A percentile compares a stretch with the other conserved stretches of the same genome.
These are phyloP conservation scores for Bergia sp. DNA, from an alignment of 92 coral and sea anemone genomes.

Conservation along the genomic window DNA sequence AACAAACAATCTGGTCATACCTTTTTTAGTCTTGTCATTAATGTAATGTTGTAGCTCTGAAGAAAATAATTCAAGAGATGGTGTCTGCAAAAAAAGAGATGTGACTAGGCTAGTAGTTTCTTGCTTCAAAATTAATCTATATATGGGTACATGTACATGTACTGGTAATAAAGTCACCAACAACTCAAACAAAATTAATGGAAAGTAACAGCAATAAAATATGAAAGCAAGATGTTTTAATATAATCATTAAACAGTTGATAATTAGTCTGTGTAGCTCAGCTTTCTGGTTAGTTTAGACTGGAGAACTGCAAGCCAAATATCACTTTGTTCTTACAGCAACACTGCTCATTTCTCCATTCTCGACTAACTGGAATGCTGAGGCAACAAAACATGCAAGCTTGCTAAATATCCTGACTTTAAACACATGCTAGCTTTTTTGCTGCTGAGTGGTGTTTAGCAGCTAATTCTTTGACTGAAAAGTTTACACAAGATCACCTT, in stretches of 20 bases:
- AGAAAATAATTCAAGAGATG: constrained; percentile 58
- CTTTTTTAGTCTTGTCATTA: constrained; percentile 55
- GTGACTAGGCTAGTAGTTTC: background rate
- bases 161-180: background rate
- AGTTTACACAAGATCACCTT: constrained; percentile 53
- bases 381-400: background rate
- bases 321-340: background rate
- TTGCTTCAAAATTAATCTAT: background rate
- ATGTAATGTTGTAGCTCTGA: constrained; percentile 59
- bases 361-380: background rate
- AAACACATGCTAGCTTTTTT: background rate
- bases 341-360: background rate
- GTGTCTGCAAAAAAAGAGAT: constrained; percentile 57
- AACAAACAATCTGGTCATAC: constrained; percentile 29
- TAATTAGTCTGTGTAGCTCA: background rate
- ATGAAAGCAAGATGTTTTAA: background rate
- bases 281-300: background rate
- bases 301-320: background rate
- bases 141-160: too few species aligned
- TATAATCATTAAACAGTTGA: too few species aligned
- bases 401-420: background rate
- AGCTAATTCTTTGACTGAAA: background rate
- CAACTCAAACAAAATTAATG: background rate
- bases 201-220: background rate
- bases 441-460: background rate